Evolutionary conservation across 1,140 invertebrate genomes (phyloP), one percentile per base, ranked within the genome.

Genomic region (Coelopa frigida): DNA sequence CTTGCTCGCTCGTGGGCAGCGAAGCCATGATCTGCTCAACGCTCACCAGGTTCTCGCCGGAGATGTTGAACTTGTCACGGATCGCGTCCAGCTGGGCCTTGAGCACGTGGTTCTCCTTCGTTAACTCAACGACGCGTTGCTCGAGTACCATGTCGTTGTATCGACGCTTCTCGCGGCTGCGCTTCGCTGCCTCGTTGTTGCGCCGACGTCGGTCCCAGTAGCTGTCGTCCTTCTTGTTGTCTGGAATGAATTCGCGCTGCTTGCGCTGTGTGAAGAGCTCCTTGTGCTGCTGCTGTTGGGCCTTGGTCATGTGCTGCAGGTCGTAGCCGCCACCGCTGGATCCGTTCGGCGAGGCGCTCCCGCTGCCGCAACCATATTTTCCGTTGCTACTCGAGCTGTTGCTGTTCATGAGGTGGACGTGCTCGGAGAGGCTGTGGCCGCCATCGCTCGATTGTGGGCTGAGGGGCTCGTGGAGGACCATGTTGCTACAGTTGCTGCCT

Each of bases 101-200:
- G 0, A 98, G 75, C 11, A 94, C 82, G 59, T 92, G 85, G 63
- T 97, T 98, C 67, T 97, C 93, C 68, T 94, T 91, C 53, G 89
- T 93, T 5, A 98, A 73, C 66, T 96, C 92, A 40, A 94, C 82
- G 12, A 98, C 94, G 24, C 91, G 75, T 54, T 91, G 89, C 65
- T 97, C 93, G 8, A 97, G 73, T 0, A 95, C 90, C 88, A 98
- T 93, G 69, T 98, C 94, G 64, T 97, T 96, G 72, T 94, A 86
- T 10, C 94, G 80, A 14, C 94, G 77, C 73, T 98, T 98, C 70
- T 98, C 94, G 1, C 94, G 77, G 3, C 92, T 96, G 5, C 93
- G 73, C 63, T 94, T 92, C 21, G 92, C 94, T 1, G 94, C 89
- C 69, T 97, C 94, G 70, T 98, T 98, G 72, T 98, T 98, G 23